Base-by-base conservation (phyloP, 2,113 vertebrate genomes). In the Alosa alosa region DNA sequence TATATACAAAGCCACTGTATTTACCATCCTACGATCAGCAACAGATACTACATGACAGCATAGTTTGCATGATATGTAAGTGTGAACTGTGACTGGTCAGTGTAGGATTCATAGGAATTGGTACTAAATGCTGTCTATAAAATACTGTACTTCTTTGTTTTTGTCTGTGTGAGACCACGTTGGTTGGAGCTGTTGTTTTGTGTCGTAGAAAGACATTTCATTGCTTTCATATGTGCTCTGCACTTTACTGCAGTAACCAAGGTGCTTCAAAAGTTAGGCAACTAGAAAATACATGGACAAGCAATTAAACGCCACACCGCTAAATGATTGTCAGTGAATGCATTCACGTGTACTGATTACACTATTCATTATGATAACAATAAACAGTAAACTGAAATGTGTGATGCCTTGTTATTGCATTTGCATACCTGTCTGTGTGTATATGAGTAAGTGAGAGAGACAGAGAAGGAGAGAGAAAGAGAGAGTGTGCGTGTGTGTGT, bases 1-100 rank as follows among this genome's bases (percentile, higher is more conserved):
- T 78, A 78, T 75, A 75, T 78, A 78, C 72, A 41, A 78, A 78
- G 13, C 72, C 72, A 41, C 36, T 15, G 72, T 78, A 36, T 78
- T 78, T 39, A 78, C 1, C n/a, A 10, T 68, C 36, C 15, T 41
- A 15, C 1, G 36, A 1, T 17, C 72, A 17, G 3, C 13, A 15
- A 17, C 39, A 41, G 39, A 31, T 78, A 36, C 72, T 78, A 72
- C 11, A 72, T 3, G 64, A 36, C 72, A 39, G 10, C 31, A 17
- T 4, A 78, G 72, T 78, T 78, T 78, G 72, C 72, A 78, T 78
- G 72, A 78, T 78, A 36, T 78, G 13, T 36, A 17, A 10, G 2
- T 78, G 31, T 39, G 31, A 39, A 78, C 72, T 41, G 72, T 36
- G 72, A 18, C 13, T 39, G 72, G 72, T 78, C 31, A 78, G 39